A percentile compares a stretch with the other conserved stretches of the same genome.
Conservation (phyloP, 2,113 vertebrate species). For the Ctenodactylus gundi region DNA sequence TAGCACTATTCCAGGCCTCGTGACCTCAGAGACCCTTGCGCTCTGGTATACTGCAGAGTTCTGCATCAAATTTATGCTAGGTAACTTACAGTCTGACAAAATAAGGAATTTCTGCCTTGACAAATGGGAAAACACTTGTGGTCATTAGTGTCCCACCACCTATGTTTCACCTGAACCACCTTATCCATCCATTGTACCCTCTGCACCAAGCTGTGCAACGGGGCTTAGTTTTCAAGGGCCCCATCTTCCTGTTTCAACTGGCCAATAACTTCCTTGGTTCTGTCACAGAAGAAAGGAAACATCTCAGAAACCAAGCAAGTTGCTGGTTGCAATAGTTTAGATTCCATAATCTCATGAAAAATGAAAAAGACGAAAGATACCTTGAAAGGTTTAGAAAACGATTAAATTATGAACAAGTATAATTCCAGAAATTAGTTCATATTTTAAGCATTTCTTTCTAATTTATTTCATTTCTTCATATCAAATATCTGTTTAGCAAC, state of each 20-base stretch:
- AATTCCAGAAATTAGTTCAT: background rate
- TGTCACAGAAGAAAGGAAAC: background rate
- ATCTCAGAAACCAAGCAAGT: background rate
- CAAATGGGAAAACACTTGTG: background rate
- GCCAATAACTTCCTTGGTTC: background rate
- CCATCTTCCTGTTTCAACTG: background rate
- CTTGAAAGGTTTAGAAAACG: background rate
- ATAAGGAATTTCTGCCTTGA: background rate
- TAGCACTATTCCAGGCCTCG: background rate
- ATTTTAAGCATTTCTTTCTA: background rate
- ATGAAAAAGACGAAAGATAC: background rate
- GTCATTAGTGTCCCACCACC: background rate
- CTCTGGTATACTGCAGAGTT: fast-evolving
- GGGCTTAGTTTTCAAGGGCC: background rate
- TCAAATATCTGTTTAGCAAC: background rate
- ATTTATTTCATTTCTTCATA: background rate
- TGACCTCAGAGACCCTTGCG: background rate
- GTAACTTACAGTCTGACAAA: background rate
- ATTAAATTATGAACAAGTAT: background rate
- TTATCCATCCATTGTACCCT: background rate
- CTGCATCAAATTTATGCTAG: background rate
- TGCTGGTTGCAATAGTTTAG: background rate
- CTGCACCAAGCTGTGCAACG: background rate
- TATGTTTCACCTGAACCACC: background rate
- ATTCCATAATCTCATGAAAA: background rate